Percentiles rank a stretch among this genome's conserved stretches.
Conservation (phyloP, 1,140 invertebrate genomes). For the Ceratitis capitata region DNA sequence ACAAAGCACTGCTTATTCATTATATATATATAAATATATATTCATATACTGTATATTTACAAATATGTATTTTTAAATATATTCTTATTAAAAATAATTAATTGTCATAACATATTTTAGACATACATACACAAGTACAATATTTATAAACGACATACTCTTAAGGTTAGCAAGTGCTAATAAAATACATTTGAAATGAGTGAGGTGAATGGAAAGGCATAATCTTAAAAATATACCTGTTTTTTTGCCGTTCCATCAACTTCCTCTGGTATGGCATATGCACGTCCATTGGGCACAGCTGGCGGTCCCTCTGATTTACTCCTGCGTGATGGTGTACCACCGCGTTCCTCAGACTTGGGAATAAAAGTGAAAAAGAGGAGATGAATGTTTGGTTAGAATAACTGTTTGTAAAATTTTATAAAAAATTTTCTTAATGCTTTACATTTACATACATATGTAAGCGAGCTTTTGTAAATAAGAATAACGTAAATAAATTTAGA, state of each 20-base stretch:
- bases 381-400: neutral
- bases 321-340: slow-evolving; percentile 68
- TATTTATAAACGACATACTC: neutral
- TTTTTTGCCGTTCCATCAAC: slow-evolving; percentile 64
- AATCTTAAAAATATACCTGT: slow-evolving; percentile 57
- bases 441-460: neutral
- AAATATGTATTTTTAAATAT: neutral
- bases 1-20: no score
- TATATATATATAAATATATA: neutral
- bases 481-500: no score
- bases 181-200: neutral
- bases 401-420: no score
- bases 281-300: slow-evolving; percentile 68
- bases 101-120: neutral
- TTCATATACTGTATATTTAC: neutral
- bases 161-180: neutral
- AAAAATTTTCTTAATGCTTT: neutral
- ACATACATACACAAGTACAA: neutral
- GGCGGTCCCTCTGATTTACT: slow-evolving; percentile 78
- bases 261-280: slow-evolving; percentile 63
- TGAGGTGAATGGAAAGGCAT: neutral
- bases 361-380: slow-evolving; percentile 53
- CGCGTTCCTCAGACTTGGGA: slow-evolving; percentile 68
- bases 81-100: neutral
- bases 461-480: no score